Percentiles rank a stretch among this genome's conserved stretches.
phyloP scores from a whole-genome alignment of 2,888 invertebrate genomes.

The Tillus elongatus region DNA sequence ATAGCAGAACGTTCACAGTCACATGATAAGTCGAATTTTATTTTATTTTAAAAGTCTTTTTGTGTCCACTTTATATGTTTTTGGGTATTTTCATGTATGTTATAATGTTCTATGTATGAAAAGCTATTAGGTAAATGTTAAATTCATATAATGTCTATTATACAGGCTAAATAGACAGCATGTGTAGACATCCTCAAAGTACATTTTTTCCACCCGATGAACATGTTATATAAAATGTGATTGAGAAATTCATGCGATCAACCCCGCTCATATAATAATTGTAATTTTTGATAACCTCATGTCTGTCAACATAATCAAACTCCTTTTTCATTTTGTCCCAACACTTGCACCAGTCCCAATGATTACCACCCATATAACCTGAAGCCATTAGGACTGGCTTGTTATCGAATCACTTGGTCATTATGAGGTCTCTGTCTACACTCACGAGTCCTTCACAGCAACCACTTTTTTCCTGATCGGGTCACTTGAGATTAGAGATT shows the following conservation, averaged over 20 bases:
- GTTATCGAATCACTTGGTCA: conserved; percentile 18
- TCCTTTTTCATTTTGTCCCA: conserved; percentile 22
- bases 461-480: too few species aligned
- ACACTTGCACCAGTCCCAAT: conserved; percentile 18
- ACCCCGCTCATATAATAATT: conserved; percentile 29
- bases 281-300: conserved; percentile 22
- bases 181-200: conserved; percentile 18
- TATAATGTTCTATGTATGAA: too few species aligned
- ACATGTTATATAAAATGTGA: conserved; percentile 24
- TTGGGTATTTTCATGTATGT: too few species aligned
- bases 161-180: conserved; percentile 15
- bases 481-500: too few species aligned
- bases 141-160: too few species aligned
- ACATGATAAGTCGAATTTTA: too few species aligned
- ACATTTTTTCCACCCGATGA: conserved; percentile 21
- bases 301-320: conserved; percentile 20
- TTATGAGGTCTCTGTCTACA: too few species aligned
- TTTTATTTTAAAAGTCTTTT: too few species aligned
- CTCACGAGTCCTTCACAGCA: too few species aligned
- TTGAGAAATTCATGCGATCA: conserved; percentile 24
- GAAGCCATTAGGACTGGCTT: conserved; percentile 21
- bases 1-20: too few species aligned
- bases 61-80: too few species aligned
- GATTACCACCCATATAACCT: conserved; percentile 22
- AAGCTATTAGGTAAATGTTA: too few species aligned